Evolutionary conservation across 2,113 vertebrate species (phyloP).

Genomic region (Corythornis cristatus): DNA sequence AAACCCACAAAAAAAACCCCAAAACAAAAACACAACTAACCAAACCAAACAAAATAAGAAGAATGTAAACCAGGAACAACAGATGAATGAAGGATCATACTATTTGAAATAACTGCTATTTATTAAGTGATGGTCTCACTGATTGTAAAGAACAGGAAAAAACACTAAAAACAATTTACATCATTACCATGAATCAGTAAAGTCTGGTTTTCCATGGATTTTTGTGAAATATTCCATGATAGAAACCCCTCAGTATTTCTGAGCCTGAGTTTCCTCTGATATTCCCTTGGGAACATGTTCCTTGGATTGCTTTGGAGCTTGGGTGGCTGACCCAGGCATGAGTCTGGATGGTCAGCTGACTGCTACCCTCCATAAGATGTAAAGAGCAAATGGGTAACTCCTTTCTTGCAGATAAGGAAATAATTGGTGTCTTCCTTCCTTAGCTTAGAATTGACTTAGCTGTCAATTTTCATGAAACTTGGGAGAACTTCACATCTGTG

Average conservation of each 20-base stretch:
- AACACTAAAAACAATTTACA: not conserved
- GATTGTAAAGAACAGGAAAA: not conserved
- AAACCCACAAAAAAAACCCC: no score
- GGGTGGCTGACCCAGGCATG: fast-evolving
- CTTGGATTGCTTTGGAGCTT: not conserved
- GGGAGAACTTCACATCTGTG: not conserved
- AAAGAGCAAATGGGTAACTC: not conserved
- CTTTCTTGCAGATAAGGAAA: not conserved
- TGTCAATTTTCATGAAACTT: not conserved
- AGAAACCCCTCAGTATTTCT: not conserved
- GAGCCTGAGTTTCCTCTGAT: not conserved
- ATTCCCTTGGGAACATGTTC: not conserved
- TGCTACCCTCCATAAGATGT: not conserved
- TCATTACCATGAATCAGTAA: not conserved
- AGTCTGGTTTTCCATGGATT: not conserved
- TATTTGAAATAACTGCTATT: not conserved
- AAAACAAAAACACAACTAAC: no score
- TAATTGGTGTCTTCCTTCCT: not conserved
- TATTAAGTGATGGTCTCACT: not conserved
- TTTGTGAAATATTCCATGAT: not conserved
- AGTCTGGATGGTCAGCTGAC: not conserved
- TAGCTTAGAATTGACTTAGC: not conserved
- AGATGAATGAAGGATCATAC: not conserved
- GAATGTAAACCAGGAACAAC: not conserved
- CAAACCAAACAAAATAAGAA: not conserved